Evolutionary conservation across 2,113 vertebrate genomes (phyloP).

Genomic region (Orientallactaga bullata): DNA sequence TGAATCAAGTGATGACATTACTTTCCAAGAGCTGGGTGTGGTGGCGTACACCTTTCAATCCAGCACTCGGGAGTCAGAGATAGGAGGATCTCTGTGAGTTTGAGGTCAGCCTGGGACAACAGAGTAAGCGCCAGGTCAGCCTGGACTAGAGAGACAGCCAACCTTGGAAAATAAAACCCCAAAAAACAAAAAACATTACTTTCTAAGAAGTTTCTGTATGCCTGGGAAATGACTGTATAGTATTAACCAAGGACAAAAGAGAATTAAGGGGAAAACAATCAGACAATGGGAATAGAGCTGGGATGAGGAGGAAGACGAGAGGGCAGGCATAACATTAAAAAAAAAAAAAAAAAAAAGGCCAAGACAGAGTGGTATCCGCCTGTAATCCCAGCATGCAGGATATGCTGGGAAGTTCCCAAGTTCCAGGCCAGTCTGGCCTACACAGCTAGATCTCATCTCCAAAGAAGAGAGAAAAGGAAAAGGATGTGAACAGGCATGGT

Average conservation of each 20-base stretch:
- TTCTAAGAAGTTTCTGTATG: slow-evolving; percentile 12
- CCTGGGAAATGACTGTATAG: slow-evolving; percentile 36
- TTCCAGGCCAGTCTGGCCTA: neutral
- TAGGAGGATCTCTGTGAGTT: too few species aligned
- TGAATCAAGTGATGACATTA: slow-evolving; percentile 20
- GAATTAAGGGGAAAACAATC: neutral
- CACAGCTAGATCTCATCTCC: neutral
- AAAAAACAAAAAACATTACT: neutral
- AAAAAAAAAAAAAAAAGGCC: neutral
- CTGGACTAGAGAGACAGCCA: too few species aligned
- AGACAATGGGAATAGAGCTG: neutral
- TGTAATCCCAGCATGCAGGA: neutral
- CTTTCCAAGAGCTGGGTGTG: neutral
- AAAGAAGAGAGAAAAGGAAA: neutral
- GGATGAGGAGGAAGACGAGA: neutral
- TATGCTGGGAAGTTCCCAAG: neutral
- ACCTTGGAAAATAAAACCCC: too few species aligned
- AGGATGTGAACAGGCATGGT: neutral
- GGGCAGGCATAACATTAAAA: neutral
- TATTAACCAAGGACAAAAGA: neutral
- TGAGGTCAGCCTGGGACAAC: too few species aligned
- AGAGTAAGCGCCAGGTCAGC: too few species aligned
- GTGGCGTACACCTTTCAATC: too few species aligned
- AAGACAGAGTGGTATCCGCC: neutral
- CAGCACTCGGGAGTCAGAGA: too few species aligned